Percentiles rank a stretch among this genome's conserved stretches.
phyloP scores from a whole-genome alignment of 2,113 vertebrate species.

The Cranoglanis bouderius region DNA sequence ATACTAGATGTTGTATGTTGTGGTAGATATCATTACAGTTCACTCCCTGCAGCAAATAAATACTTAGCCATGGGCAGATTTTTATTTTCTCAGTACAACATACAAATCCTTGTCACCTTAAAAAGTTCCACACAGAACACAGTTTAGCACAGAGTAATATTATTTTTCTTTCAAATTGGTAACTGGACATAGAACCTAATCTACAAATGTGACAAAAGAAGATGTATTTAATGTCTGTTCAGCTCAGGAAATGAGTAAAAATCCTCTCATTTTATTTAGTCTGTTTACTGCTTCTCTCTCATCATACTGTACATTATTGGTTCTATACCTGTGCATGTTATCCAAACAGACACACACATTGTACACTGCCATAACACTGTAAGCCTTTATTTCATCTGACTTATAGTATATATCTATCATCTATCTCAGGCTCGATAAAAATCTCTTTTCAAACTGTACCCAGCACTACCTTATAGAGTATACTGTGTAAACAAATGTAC shows the following conservation, averaged over 20 bases:
- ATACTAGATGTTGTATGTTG: not conserved
- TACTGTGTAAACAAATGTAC: conserved; percentile 50
- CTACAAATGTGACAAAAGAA: conserved; percentile 16
- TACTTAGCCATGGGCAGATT: conserved; percentile 1
- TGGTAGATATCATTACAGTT: not conserved
- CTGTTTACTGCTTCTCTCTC: not conserved
- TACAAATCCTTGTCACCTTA: conserved; percentile 29
- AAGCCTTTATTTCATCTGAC: conserved; percentile 20
- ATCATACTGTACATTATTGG: conserved; percentile 13
- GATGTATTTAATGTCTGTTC: conserved; percentile 7
- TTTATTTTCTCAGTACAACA: conserved; percentile 3
- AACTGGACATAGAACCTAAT: conserved; percentile 5
- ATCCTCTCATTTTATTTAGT: not conserved
- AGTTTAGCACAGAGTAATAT: not conserved
- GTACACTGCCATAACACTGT: conserved; percentile 31
- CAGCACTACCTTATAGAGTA: conserved; percentile 44
- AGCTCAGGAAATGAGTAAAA: conserved; percentile 38
- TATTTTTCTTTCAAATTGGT: not conserved
- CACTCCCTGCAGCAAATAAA: not conserved
- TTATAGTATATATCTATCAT: not conserved
- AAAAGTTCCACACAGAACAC: not conserved
- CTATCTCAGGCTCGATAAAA: conserved; percentile 21
- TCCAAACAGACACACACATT: conserved; percentile 21
- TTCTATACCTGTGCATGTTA: conserved; percentile 18
- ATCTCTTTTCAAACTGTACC: conserved; percentile 11